Evolutionary conservation across 1,140 invertebrate genomes (phyloP).

Genomic region (Caenorhabditis inopinata): DNA sequence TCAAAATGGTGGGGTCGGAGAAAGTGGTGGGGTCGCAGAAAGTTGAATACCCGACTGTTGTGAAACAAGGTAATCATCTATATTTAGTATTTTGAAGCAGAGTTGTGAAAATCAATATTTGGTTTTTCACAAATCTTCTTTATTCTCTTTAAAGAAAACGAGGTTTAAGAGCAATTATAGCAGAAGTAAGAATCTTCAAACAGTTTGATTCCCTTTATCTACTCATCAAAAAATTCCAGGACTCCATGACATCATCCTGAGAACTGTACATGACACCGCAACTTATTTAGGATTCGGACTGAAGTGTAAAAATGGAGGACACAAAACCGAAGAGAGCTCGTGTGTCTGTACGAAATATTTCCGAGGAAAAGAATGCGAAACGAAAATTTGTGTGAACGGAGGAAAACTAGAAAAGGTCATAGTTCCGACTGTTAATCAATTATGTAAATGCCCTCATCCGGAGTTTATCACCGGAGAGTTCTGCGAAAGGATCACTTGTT

Average conservation of each 20-base stretch:
- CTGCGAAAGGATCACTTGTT: slow-evolving; percentile 25
- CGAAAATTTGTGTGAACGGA: slow-evolving; percentile 1
- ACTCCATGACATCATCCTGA: background rate
- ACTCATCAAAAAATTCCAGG: background rate
- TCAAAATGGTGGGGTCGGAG: slow-evolving; percentile 48
- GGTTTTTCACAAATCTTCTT: too few relatives aligned
- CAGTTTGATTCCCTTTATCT: background rate
- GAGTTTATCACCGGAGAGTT: slow-evolving; percentile 9
- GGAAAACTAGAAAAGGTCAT: background rate
- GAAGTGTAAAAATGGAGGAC: slow-evolving; percentile 18
- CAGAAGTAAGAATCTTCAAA: too few relatives aligned
- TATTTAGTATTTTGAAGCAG: too few relatives aligned
- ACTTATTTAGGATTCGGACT: background rate
- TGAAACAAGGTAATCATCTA: background rate
- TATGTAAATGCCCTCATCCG: slow-evolving; percentile 32
- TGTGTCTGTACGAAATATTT: slow-evolving; percentile 26
- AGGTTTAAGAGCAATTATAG: too few relatives aligned
- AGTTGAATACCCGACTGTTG: background rate
- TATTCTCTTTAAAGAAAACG: too few relatives aligned
- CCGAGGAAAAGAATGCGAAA: background rate
- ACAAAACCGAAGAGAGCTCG: background rate
- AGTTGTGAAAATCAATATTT: too few relatives aligned
- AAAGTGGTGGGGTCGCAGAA: background rate
- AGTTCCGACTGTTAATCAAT: background rate
- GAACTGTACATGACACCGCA: background rate